Percentiles rank a stretch among this genome's conserved stretches.
phyloP scores from a whole-genome alignment of 2,113 vertebrate species.

The Corvus moneduloides region DNA sequence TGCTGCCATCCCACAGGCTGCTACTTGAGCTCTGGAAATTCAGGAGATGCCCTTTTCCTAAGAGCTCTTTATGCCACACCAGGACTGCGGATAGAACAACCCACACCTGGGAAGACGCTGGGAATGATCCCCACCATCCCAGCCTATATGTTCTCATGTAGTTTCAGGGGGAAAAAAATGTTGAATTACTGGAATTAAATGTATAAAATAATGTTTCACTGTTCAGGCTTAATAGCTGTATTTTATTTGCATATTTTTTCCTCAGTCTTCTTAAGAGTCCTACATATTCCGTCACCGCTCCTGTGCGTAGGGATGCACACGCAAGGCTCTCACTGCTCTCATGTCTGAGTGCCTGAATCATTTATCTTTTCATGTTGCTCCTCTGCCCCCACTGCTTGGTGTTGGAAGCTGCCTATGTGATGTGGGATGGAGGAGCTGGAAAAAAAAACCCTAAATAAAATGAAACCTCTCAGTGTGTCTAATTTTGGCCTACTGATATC shows the following conservation, averaged over 20 bases:
- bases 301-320: neutral
- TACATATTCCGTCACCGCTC: accelerated
- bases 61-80: neutral
- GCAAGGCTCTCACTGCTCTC: neutral
- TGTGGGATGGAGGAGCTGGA: neutral
- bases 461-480: constrained; percentile 56
- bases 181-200: neutral
- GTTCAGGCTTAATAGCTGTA: neutral
- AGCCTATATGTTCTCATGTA: neutral
- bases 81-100: neutral
- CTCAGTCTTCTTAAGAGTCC: neutral
- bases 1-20: neutral
- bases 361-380: constrained; percentile 53
- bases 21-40: neutral
- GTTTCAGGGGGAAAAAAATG: neutral
- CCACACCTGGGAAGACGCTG: neutral
- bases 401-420: constrained; percentile 49
- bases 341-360: constrained; percentile 25
- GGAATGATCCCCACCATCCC: neutral
- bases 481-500: constrained; percentile 57
- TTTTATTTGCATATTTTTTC: neutral
- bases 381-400: constrained; percentile 63
- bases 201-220: neutral
- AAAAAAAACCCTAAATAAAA: neutral
- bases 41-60: neutral